Evolutionary conservation across 2,113 vertebrate species (phyloP).

Genomic region (Gavia stellata): DNA sequence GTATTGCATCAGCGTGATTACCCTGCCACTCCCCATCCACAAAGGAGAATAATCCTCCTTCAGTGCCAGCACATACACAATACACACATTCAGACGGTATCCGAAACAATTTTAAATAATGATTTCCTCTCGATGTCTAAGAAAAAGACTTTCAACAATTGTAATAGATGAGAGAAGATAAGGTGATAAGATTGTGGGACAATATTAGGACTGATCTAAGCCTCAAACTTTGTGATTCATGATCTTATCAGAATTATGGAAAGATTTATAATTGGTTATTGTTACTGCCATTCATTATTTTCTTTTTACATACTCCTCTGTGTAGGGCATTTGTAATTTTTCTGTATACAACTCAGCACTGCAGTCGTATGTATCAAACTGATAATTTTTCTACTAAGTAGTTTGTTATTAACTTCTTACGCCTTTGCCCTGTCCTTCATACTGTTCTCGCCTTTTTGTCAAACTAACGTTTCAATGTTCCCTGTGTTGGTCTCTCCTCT

Average conservation of each 20-base stretch:
- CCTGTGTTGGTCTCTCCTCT: not conserved
- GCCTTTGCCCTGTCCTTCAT: not conserved
- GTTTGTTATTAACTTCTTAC: not conserved
- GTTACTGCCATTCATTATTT: not conserved
- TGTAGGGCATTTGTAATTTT: not conserved
- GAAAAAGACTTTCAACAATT: not conserved
- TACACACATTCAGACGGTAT: not conserved
- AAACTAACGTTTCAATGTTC: not conserved
- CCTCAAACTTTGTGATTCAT: not conserved
- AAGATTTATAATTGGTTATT: not conserved
- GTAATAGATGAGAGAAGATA: not conserved
- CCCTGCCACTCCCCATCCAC: constrained; percentile 43
- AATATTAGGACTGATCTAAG: not conserved
- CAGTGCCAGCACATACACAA: constrained; percentile 20
- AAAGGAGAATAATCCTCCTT: not conserved
- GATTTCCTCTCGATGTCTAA: not conserved
- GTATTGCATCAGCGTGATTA: constrained; percentile 43
- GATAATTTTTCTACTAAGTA: not conserved
- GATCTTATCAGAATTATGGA: not conserved
- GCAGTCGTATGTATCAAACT: not conserved
- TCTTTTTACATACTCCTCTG: not conserved
- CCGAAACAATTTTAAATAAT: not conserved
- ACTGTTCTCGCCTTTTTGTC: not conserved
- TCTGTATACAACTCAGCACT: not conserved
- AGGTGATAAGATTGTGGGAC: not conserved